A percentile compares a stretch with the other conserved stretches of the same genome.
Evolutionary conservation across 2,113 vertebrate genomes (phyloP).

Genomic region (Grantiella picta): DNA sequence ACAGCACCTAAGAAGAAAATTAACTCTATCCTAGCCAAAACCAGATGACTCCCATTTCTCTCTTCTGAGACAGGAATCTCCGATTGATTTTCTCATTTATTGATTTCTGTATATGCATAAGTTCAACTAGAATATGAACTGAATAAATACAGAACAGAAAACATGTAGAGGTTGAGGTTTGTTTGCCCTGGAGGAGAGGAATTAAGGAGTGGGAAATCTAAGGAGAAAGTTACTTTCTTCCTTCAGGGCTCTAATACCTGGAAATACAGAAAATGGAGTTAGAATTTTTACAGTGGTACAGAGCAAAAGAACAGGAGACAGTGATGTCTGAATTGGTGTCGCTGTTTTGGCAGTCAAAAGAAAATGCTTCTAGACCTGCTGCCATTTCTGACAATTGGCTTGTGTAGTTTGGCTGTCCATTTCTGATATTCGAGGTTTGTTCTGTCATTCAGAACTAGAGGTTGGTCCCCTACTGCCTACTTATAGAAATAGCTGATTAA

Average conservation of each 20-base stretch:
- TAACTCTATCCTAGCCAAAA: neutral
- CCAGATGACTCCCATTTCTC: accelerated
- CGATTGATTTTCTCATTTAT: neutral
- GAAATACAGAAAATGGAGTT: neutral
- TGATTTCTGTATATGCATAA: neutral
- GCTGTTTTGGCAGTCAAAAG: neutral
- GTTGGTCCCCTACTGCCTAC: neutral
- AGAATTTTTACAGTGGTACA: neutral
- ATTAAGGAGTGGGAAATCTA: neutral
- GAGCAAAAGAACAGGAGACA: neutral
- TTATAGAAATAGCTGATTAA: neutral
- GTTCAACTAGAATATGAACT: neutral
- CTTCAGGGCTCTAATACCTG: neutral
- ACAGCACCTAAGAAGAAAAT: neutral
- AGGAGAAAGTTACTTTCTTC: neutral
- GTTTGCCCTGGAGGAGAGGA: neutral
- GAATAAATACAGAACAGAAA: neutral
- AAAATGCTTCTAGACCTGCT: neutral
- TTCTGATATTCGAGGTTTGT: neutral
- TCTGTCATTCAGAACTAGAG: neutral
- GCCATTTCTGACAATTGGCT: neutral
- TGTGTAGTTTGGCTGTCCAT: neutral
- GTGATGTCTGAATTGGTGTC: neutral
- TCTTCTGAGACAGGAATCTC: neutral
- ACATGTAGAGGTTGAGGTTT: neutral